Conservation (phyloP, 2,797 vertebrate species). For the Phoebastria nigripes region DNA sequence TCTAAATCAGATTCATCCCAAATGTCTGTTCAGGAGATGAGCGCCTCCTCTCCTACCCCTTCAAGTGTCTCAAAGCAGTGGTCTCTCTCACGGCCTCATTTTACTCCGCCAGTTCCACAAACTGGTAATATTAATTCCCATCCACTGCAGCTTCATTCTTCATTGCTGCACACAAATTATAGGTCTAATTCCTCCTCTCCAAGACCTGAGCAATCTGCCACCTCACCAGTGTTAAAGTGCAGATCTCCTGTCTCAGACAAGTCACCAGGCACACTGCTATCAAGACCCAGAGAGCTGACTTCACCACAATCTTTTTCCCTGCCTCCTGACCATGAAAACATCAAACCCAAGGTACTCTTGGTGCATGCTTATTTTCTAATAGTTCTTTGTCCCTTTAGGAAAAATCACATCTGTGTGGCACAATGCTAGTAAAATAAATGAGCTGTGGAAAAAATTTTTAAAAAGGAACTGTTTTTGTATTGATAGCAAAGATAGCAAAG, state of each 20-base stretch:
- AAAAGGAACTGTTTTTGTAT: neutral
- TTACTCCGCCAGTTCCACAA: neutral
- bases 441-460: neutral
- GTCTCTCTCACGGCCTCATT: neutral
- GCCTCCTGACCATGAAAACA: slow-evolving; percentile 77
- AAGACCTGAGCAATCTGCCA: slow-evolving; percentile 33
- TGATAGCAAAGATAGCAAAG: neutral
- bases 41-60: neutral
- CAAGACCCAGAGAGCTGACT: slow-evolving; percentile 77
- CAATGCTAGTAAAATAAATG: neutral
- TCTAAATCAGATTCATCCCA: neutral
- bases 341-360: slow-evolving; percentile 85
- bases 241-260: slow-evolving; percentile 75
- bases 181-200: slow-evolving; percentile 32
- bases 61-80: neutral
- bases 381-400: neutral
- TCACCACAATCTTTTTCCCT: slow-evolving; percentile 74
- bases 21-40: neutral
- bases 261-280: slow-evolving; percentile 78
- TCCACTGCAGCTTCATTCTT: neutral
- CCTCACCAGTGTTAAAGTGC: slow-evolving; percentile 20
- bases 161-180: neutral
- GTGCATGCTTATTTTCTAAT: slow-evolving; percentile 68
- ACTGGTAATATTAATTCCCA: neutral
- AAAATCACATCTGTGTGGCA: neutral